Evolutionary conservation across 2,113 vertebrate genomes (phyloP), one percentile per base, ranked within the genome.

Genomic region (Pluvianellus socialis): DNA sequence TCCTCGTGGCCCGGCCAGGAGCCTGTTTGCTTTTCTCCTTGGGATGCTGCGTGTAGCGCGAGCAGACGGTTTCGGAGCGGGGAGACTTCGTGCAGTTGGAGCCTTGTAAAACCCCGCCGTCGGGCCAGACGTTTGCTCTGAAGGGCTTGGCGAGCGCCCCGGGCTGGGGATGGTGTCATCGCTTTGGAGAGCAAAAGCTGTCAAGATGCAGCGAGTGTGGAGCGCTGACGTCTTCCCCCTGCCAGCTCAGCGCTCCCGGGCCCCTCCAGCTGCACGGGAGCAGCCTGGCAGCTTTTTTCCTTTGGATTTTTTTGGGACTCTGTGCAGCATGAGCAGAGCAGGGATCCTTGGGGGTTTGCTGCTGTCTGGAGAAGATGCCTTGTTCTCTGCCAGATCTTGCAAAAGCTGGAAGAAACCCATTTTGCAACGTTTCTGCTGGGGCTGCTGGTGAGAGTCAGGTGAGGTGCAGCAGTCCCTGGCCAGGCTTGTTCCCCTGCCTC

Each of bases 31-130:
- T 53, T 74, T 80, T 55, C 76, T 40, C 35, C 24, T 45, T 0
- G 5, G 56, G 38, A 53, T 3, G 3, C 24, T 0, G 1, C 4
- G 3, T 21, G 49, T 17, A 58, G 55, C 5, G 3, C 0, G 3
- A 93, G 79, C 79, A 91, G 86, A 63, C 6, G 3, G 81, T 55
- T 80, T 71, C 58, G 70, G 76, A 59, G 35, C 1, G 0, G 45
- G 38, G 45, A 61, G 21, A 22, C 18, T 73, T 82, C 47, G 72
- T 90, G 77, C 38, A 18, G 42, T 18, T 35, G 56, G 50, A 79
- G 58, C 45, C 3, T 11, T 59, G 40, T 65, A 6, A 65, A 65
- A 90, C 3, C 62, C 71, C 49, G 38, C 55, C 8, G 0, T 35
- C 14, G 42, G 74, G 42, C 71, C 90, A 70, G 59, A 17, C 27